A percentile compares a stretch with the other conserved stretches of the same genome.
Evolutionary conservation across 2,113 vertebrate species (phyloP).

Genomic region (Saccopteryx leptura): DNA sequence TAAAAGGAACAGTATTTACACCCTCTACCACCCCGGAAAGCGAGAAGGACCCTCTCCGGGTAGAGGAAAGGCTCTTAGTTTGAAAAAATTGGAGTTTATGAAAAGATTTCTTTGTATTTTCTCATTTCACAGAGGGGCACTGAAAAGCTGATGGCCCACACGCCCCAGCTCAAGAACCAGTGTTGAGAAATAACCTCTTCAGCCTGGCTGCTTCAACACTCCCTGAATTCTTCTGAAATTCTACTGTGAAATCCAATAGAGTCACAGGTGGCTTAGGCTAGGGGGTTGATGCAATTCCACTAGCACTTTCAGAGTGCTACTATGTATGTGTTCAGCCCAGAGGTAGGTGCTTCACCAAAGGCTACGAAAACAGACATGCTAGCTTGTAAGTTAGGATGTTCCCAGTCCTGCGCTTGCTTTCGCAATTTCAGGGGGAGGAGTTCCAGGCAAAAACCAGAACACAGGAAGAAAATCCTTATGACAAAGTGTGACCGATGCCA

Average conservation of each 20-base stretch:
- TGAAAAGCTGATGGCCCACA: rapidly evolving
- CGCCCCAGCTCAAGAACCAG: rapidly evolving
- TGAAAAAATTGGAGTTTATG: not conserved
- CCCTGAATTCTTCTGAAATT: not conserved
- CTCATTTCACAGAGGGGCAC: not conserved
- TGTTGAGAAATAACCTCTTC: not conserved
- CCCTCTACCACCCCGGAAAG: not conserved
- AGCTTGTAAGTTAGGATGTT: not conserved
- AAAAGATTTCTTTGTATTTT: constrained; percentile 21
- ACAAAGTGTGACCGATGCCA: not conserved
- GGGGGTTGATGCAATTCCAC: not conserved
- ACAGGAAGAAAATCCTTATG: not conserved
- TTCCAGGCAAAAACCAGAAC: not conserved
- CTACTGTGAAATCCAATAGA: not conserved
- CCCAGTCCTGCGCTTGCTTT: not conserved
- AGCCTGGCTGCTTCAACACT: not conserved
- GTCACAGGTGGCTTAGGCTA: not conserved
- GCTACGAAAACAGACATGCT: not conserved
- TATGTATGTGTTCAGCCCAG: not conserved
- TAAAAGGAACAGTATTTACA: constrained; percentile 40
- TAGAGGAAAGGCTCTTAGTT: not conserved
- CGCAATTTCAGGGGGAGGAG: not conserved
- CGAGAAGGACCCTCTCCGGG: constrained; percentile 27
- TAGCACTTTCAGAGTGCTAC: not conserved
- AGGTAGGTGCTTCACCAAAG: not conserved